Conservation (phyloP, 2,113 vertebrate species). For the Oncorhynchus clarkii region DNA sequence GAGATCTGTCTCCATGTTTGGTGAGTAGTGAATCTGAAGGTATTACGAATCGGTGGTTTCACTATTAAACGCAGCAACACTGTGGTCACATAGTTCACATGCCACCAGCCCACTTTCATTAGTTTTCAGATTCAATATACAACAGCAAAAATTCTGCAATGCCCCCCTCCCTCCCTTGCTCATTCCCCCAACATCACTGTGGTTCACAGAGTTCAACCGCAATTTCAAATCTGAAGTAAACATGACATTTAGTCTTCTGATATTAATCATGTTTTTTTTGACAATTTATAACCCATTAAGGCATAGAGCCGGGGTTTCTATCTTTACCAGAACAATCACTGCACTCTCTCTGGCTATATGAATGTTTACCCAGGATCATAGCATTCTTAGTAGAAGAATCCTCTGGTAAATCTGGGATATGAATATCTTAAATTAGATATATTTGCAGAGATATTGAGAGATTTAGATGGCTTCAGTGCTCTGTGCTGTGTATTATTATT, state of each 20-base stretch:
- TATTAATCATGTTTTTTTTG: background rate
- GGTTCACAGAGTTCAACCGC: background rate
- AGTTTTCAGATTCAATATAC: no score
- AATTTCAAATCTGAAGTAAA: background rate
- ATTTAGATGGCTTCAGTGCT: background rate
- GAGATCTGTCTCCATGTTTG: no score
- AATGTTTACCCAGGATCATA: background rate
- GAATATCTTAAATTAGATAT: background rate
- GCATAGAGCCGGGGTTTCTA: background rate
- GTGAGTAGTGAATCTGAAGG: no score
- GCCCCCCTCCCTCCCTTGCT: background rate
- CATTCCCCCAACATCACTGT: background rate
- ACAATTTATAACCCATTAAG: background rate
- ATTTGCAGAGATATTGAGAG: background rate
- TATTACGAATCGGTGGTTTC: no score
- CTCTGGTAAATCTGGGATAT: background rate
- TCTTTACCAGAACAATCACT: background rate
- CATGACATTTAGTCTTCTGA: slow-evolving; percentile 1
- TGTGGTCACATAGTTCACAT: no score
- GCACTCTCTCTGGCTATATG: background rate
- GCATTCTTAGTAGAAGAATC: background rate
- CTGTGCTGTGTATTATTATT: background rate
- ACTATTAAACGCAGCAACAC: no score
- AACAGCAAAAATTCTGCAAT: no score
- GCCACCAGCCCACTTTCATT: no score